Conservation (phyloP, 1,140 invertebrate genomes). For the Pachypeltis micranthus region DNA sequence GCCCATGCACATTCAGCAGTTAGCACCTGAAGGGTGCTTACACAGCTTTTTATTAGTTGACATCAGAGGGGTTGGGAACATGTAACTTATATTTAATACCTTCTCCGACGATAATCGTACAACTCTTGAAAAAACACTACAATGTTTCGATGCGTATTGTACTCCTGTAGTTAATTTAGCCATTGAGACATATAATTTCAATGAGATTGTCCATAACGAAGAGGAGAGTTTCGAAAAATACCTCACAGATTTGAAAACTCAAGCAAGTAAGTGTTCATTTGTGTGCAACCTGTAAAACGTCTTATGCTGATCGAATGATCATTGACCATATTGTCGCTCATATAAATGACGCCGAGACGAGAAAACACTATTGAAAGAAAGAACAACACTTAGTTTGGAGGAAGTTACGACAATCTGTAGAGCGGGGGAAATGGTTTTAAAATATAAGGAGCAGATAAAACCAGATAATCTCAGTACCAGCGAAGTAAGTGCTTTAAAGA, state of each 20-base stretch:
- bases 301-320: neutral
- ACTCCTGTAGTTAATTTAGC: neutral
- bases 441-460: neutral
- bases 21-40: no score
- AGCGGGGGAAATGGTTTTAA: neutral
- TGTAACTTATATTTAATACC: no score
- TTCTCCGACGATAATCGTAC: no score
- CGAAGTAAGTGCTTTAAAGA: neutral
- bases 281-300: neutral
- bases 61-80: no score
- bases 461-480: neutral
- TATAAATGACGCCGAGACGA: neutral
- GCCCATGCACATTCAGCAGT: no score
- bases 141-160: neutral
- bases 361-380: neutral
- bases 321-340: neutral
- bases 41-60: no score
- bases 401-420: neutral
- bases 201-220: neutral
- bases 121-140: neutral
- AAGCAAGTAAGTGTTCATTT: neutral
- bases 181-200: no score
- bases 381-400: neutral
- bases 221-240: neutral
- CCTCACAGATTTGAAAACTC: neutral